Conservation (phyloP, 2,888 invertebrate species). For the Ctenicera cuprea region DNA sequence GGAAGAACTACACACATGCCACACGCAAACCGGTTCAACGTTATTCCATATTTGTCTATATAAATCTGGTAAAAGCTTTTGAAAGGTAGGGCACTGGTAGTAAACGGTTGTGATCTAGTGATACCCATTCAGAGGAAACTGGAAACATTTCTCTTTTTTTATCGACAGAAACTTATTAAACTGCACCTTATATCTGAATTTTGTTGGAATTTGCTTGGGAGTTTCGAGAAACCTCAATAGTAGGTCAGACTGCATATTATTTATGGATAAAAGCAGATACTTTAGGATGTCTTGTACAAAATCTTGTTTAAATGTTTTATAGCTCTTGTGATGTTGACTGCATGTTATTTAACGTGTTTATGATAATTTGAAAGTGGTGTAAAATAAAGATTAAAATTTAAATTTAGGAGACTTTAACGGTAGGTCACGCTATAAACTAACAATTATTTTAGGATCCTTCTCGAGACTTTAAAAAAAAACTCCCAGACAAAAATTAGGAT, state of each 20-base stretch:
- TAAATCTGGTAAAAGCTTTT: constrained; percentile 21
- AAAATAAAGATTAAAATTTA: too few relatives aligned
- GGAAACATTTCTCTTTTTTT: neutral
- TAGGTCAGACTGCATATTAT: neutral
- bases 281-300: too few relatives aligned
- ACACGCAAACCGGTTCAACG: constrained; percentile 16
- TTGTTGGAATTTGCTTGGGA: neutral
- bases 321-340: too few relatives aligned
- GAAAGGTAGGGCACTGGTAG: constrained; percentile 20
- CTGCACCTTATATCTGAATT: neutral
- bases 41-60: constrained; percentile 18
- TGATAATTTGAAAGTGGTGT: too few relatives aligned
- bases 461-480: too few relatives aligned
- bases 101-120: neutral
- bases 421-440: neutral
- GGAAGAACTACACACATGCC: neutral
- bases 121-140: neutral
- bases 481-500: too few relatives aligned
- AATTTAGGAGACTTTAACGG: neutral
- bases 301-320: too few relatives aligned
- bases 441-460: too few relatives aligned
- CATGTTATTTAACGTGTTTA: too few relatives aligned
- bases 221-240: neutral
- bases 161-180: too few relatives aligned
- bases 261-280: too few relatives aligned